A percentile compares a stretch with the other conserved stretches of the same genome.
Evolutionary conservation across 2,797 vertebrate species (phyloP).

Genomic region (Platyrinchus mystaceus): DNA sequence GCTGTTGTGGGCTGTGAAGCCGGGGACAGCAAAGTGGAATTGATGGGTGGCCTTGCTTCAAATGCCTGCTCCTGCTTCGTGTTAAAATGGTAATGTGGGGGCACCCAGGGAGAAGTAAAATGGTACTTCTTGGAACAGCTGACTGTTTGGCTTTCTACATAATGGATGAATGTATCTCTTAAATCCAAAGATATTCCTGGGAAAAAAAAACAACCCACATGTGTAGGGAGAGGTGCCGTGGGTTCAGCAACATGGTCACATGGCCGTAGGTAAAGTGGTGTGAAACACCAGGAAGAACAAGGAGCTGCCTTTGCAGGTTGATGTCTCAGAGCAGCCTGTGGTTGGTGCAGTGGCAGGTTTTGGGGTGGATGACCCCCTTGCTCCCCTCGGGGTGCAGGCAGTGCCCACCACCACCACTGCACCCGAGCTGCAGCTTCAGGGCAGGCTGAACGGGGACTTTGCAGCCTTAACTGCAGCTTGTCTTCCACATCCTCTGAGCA

Average conservation of each 20-base stretch:
- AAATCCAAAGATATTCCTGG: background rate
- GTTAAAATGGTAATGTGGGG: background rate
- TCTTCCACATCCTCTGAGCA: background rate
- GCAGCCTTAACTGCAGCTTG: fast-evolving
- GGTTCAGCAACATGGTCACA: fast-evolving
- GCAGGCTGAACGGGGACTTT: fast-evolving
- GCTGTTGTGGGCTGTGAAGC: background rate
- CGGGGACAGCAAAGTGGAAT: background rate
- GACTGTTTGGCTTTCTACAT: background rate
- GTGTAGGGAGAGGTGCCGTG: fast-evolving
- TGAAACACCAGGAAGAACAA: background rate
- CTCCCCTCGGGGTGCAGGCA: fast-evolving
- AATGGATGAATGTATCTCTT: background rate
- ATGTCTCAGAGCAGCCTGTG: background rate
- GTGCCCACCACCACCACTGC: fast-evolving
- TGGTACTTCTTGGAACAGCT: background rate
- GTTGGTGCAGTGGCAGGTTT: background rate
- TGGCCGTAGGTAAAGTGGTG: fast-evolving
- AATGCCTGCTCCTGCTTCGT: background rate
- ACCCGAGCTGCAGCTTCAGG: fast-evolving
- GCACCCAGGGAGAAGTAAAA: constrained; percentile 4
- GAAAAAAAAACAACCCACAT: fast-evolving
- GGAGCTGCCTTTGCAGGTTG: background rate
- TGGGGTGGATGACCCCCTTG: fast-evolving
- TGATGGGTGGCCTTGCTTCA: background rate